Percentiles rank a stretch among this genome's conserved stretches.
Evolutionary conservation across 2,113 vertebrate species (phyloP).

Genomic region (Oncorhynchus tshawytscha): DNA sequence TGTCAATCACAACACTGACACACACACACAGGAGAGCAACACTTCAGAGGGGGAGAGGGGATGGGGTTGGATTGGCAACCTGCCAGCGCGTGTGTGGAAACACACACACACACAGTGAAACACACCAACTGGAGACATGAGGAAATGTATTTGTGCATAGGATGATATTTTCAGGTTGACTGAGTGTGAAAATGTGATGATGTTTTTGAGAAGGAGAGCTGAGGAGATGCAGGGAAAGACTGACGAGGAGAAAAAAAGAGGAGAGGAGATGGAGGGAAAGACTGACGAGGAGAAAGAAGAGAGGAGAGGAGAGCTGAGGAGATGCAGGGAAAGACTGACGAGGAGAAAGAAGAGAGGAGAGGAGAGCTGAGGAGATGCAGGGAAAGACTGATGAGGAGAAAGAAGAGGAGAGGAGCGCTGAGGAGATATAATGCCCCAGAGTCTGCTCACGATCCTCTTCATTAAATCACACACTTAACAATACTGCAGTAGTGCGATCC

Average conservation of each 20-base stretch:
- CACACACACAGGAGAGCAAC: slow-evolving; percentile 6
- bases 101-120: not conserved
- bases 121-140: not conserved
- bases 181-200: slow-evolving; percentile 24
- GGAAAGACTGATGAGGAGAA: not conserved
- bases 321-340: no score
- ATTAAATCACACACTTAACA: slow-evolving; percentile 1
- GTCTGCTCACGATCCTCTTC: not conserved
- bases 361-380: not conserved
- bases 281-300: not conserved
- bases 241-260: not conserved
- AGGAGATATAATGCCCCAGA: not conserved
- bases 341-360: not conserved
- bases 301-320: not conserved
- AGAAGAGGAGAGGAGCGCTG: not conserved
- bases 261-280: not conserved
- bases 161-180: slow-evolving; percentile 20
- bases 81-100: not conserved
- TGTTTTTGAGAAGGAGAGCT: not conserved
- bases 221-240: no score
- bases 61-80: not conserved
- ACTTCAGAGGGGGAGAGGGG: slow-evolving; percentile 5
- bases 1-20: slow-evolving; percentile 1
- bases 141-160: slow-evolving; percentile 3
- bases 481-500: not conserved